Evolutionary conservation across 2,797 vertebrate species (phyloP).

Genomic region (Gephyroberyx darwinii): DNA sequence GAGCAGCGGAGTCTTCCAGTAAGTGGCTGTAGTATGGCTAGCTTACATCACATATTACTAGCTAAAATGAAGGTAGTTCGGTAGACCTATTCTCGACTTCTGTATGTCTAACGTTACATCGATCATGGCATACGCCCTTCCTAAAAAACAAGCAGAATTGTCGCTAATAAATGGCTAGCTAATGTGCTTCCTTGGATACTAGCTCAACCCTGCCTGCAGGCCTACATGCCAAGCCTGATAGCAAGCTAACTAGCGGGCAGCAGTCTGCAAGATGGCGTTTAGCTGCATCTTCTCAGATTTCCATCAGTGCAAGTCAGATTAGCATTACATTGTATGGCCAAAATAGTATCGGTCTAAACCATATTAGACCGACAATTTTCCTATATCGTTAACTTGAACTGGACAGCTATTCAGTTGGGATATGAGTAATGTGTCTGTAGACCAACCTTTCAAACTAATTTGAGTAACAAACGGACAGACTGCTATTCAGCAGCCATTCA

Average conservation of each 20-base stretch:
- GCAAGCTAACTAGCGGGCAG: conserved; percentile 79
- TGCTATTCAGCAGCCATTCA: conserved; percentile 59
- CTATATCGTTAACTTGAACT: conserved; percentile 14
- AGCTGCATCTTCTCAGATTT: conserved; percentile 79
- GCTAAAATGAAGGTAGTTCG: neutral
- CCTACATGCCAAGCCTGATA: conserved; percentile 64
- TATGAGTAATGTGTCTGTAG: neutral
- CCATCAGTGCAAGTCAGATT: conserved; percentile 69
- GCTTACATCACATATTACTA: conserved; percentile 25
- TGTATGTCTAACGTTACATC: neutral
- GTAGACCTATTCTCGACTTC: neutral
- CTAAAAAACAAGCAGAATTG: neutral
- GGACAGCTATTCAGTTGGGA: neutral
- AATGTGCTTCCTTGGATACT: conserved; percentile 7
- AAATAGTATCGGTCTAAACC: neutral
- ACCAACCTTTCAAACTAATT: conserved; percentile 11
- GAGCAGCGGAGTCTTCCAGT: conserved; percentile 56
- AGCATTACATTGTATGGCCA: conserved; percentile 35
- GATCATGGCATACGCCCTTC: neutral
- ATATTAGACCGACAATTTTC: neutral
- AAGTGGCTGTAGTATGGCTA: conserved; percentile 48
- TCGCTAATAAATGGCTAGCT: neutral
- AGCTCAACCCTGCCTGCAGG: conserved; percentile 67
- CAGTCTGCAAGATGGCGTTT: conserved; percentile 95
- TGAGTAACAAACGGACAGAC: conserved; percentile 35